Evolutionary conservation across 2,113 vertebrate genomes (phyloP), one percentile per base, ranked within the genome.

Genomic region (Misgurnus anguillicaudatus): DNA sequence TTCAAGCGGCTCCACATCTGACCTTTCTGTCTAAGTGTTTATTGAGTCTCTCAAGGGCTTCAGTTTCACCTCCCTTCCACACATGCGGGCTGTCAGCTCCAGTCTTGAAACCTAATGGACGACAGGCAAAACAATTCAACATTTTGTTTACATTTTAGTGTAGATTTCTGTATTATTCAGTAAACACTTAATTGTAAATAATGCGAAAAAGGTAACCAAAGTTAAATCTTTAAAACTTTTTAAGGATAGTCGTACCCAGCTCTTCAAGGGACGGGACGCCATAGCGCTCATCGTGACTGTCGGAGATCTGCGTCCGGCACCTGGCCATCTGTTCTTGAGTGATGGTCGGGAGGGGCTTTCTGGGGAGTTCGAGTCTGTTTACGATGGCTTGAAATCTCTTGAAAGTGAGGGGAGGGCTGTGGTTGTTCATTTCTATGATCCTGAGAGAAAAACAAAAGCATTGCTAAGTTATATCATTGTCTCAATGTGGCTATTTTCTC

Each of bases 21-120:
- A 98, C 97, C 95, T 99, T 98, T 87, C 94, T 94, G 88, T 98
- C 96, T 87, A 99, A 88, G 82, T 98, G 97, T 87, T 96, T 96
- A 85, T 95, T 92, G 76, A 99, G 91, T 57, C 97, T 91, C 24
- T 95, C 93, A 89, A 98, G 83, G 4, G 97, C 97, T 89, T 98
- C 96, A 0, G 94, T 95, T 85, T 99, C 97, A 6, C 97, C 97
- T 86, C 97, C 97, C 41, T 87, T 92, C 96, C 96, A 98, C 71
- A 98, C 93, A 61, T 94, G 93, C 36, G 92, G 87, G 80, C 90
- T 86, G 36, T 95, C 92, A n/a, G 91, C 92, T 71, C 92, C 90
- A 0, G 94, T 95, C 85, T 92, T 94, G 88, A 98, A 98, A 7
- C 97, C 97, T 99, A 58, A 55, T 21, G 53, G 17, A 57, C 17